Conservation (phyloP, 92 coral and sea anemone genomes). For the Meandrina meandrites region DNA sequence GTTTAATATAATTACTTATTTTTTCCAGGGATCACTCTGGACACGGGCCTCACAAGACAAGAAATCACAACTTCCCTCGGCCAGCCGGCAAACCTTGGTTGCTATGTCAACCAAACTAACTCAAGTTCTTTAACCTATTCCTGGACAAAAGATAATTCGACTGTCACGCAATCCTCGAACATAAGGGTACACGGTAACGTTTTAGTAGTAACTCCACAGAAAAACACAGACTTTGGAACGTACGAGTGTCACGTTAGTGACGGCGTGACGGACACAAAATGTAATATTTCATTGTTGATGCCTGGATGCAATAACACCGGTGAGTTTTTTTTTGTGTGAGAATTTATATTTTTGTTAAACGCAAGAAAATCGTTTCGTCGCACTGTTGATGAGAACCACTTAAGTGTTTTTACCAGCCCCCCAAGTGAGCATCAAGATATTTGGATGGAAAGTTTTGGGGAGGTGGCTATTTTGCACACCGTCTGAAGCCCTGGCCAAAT, state of each 20-base stretch:
- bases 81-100: conserved; percentile 34
- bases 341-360: neutral
- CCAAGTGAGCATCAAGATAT: neutral
- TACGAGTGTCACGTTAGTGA: conserved; percentile 30
- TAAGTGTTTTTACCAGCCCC: neutral
- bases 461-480: neutral
- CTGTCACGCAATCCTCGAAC: conserved; percentile 26
- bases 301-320: neutral
- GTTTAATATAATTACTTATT: too few species aligned
- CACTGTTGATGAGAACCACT: neutral
- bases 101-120: conserved; percentile 12
- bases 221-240: conserved; percentile 22
- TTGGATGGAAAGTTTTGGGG: neutral
- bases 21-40: neutral
- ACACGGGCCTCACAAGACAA: conserved; percentile 1
- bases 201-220: conserved; percentile 27
- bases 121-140: neutral
- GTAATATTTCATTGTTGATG: conserved; percentile 24
- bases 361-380: neutral
- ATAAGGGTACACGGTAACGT: neutral
- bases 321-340: too few species aligned
- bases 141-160: conserved; percentile 30
- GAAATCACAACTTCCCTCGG: conserved; percentile 23
- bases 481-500: too few species aligned
- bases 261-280: neutral